Percentiles rank a stretch among this genome's conserved stretches.
Conservation (phyloP, 2,113 vertebrate genomes). For the Oncorhynchus kisutch region DNA sequence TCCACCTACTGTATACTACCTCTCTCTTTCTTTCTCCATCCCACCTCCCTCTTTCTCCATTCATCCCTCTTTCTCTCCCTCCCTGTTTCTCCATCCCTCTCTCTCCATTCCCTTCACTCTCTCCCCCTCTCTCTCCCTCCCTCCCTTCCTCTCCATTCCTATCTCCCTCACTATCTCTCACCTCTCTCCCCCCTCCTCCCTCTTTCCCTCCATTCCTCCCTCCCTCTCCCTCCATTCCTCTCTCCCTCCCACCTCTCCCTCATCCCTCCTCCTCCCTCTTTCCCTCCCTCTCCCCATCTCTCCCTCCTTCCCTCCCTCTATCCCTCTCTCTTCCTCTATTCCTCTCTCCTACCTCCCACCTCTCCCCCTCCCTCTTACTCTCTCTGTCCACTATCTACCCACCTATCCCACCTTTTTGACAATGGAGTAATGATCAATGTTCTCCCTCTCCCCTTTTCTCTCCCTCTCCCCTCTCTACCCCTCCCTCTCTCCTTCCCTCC, state of each 20-base stretch:
- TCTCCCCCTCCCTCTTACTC: slow-evolving; percentile 34
- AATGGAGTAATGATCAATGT: too few relatives aligned
- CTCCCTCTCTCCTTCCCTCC: background rate
- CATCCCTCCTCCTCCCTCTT: slow-evolving; percentile 36
- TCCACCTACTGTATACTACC: too few relatives aligned
- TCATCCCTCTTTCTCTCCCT: background rate
- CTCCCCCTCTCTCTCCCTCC: background rate
- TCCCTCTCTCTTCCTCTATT: slow-evolving; percentile 2
- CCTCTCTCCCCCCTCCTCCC: slow-evolving; percentile 29
- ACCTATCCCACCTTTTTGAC: too few relatives aligned
- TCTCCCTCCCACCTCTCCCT: too few relatives aligned
- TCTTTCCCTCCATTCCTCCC: background rate
- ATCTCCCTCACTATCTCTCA: background rate
- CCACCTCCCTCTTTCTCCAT: background rate
- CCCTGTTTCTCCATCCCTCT: too few relatives aligned
- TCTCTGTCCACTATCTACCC: slow-evolving; percentile 23
- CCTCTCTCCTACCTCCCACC: slow-evolving; percentile 34
- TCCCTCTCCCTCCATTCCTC: background rate
- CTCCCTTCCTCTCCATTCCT: background rate
- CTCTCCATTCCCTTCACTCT: background rate
- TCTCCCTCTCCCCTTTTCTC: slow-evolving; percentile 7
- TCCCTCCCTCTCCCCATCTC: slow-evolving; percentile 7
- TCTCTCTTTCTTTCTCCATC: too few relatives aligned
- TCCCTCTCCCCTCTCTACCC: slow-evolving; percentile 1
- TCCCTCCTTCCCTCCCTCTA: background rate